A percentile compares a stretch with the other conserved stretches of the same genome.
These are phyloP conservation scores for Drosophila aldrichi DNA, from an alignment of 2,888 invertebrate species.

Conservation along the genomic window DNA sequence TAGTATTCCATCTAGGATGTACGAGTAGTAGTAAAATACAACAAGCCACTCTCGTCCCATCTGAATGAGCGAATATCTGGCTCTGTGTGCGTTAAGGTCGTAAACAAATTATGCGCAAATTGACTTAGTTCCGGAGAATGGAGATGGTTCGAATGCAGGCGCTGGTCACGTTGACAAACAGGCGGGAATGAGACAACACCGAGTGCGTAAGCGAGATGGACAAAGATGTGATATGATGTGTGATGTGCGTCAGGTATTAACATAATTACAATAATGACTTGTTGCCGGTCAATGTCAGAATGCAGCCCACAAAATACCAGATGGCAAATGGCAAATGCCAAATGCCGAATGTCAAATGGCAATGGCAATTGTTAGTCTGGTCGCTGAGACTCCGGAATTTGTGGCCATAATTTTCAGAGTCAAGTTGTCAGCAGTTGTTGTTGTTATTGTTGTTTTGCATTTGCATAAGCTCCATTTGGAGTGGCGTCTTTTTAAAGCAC, in stretches of 20 bases:
- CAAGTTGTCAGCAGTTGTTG: slow-evolving; percentile 50
- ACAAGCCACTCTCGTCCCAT: background rate
- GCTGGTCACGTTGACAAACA: slow-evolving; percentile 20
- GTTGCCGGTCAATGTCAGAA: slow-evolving; percentile 57
- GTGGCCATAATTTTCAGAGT: slow-evolving; percentile 54
- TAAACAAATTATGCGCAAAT: slow-evolving; percentile 74
- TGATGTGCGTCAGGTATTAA: slow-evolving; percentile 51
- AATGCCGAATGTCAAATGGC: background rate
- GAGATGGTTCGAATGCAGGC: background rate
- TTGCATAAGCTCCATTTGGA: slow-evolving; percentile 42
- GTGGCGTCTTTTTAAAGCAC: slow-evolving; percentile 29
- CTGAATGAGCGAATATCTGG: background rate
- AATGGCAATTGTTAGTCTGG: slow-evolving; percentile 1
- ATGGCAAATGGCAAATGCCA: slow-evolving; percentile 1
- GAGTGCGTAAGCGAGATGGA: background rate
- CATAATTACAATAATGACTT: slow-evolving; percentile 78
- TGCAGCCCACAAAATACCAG: slow-evolving; percentile 29
- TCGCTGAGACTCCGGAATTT: slow-evolving; percentile 41
- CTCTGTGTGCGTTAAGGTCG: slow-evolving; percentile 42
- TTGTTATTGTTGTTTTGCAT: slow-evolving; percentile 16
- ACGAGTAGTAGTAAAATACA: too few relatives aligned
- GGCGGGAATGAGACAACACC: background rate
- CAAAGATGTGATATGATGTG: slow-evolving; percentile 10
- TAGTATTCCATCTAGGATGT: background rate
- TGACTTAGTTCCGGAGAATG: slow-evolving; percentile 56